Conservation (phyloP, 2,113 vertebrate species). For the Melospiza melodia region DNA sequence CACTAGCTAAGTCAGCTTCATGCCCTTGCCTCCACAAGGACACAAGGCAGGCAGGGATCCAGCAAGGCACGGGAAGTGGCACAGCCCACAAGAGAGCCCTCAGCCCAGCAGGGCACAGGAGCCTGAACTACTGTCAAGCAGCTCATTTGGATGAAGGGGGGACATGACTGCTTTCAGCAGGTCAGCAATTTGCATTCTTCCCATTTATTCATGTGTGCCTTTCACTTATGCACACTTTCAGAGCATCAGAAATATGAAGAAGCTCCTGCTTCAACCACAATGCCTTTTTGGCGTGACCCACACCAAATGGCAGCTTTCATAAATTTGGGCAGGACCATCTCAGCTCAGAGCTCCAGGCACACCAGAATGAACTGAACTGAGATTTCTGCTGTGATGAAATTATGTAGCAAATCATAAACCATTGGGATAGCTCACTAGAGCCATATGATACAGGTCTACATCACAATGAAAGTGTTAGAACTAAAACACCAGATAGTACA, state of each 20-base stretch:
- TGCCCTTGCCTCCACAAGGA: conserved; percentile 1
- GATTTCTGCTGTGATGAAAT: not conserved
- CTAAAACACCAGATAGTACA: not conserved
- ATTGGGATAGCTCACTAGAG: not conserved
- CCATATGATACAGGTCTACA: not conserved
- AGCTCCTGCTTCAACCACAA: not conserved
- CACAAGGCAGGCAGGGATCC: not conserved
- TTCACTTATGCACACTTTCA: not conserved
- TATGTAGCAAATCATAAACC: not conserved
- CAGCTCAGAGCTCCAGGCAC: accelerated
- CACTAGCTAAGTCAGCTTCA: not conserved
- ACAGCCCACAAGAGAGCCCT: not conserved
- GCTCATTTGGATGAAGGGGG: not conserved
- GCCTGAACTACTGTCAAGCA: not conserved
- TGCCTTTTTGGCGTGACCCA: not conserved
- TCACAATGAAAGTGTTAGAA: not conserved
- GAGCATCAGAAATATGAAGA: not conserved
- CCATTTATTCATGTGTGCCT: not conserved
- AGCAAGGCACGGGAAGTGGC: not conserved
- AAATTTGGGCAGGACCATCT: not conserved
- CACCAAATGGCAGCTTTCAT: not conserved
- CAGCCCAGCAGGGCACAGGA: not conserved
- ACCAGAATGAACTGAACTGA: not conserved
- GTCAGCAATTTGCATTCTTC: not conserved
- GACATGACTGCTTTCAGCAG: not conserved